These are phyloP conservation scores for Halcyon badia DNA, from an alignment of 2,797 vertebrate genomes.

Conservation along the genomic window DNA sequence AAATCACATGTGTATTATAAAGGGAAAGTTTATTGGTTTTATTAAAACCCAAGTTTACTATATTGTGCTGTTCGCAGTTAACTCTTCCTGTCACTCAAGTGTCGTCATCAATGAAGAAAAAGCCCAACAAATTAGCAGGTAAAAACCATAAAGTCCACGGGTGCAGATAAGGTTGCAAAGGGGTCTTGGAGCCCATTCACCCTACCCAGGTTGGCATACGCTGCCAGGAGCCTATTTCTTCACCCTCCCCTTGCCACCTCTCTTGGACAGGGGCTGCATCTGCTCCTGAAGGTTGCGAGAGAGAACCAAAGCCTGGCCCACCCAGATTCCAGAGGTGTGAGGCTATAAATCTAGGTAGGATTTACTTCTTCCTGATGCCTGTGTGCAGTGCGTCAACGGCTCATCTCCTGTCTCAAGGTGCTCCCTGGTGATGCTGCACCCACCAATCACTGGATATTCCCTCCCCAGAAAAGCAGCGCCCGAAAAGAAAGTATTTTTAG, in stretches of 20 bases:
- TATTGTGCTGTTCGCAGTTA: slow-evolving; percentile 66
- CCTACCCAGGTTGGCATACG: background rate
- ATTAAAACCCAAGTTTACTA: slow-evolving; percentile 75
- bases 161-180: background rate
- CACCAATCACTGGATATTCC: background rate
- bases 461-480: background rate
- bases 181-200: background rate
- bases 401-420: background rate
- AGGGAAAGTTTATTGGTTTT: slow-evolving; percentile 78
- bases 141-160: background rate
- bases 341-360: background rate
- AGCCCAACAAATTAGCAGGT: background rate
- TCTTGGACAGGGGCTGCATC: background rate
- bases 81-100: slow-evolving; percentile 43
- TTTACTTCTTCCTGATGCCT: background rate
- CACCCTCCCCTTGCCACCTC: background rate
- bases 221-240: background rate
- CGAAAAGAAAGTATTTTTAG: slow-evolving; percentile 2
- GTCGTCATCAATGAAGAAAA: background rate
- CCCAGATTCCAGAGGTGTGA: background rate
- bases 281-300: background rate
- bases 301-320: background rate
- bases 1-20: slow-evolving; percentile 84
- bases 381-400: accelerated
- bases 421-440: background rate